phyloP scores from a whole-genome alignment of 2,797 vertebrate genomes.

The Sebastes kiyomatsui region DNA sequence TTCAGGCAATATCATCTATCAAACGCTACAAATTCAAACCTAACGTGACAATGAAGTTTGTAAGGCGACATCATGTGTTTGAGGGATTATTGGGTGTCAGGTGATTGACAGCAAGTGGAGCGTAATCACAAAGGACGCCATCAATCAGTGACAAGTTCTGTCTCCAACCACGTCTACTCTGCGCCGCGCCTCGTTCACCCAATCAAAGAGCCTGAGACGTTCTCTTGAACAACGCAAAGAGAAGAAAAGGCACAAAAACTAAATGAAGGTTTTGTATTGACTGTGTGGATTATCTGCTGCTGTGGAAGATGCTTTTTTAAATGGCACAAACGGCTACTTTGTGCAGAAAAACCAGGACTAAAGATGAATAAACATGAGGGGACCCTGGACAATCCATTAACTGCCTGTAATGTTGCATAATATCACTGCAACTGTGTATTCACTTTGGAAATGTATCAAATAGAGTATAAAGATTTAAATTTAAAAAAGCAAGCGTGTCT shows the following conservation, averaged over 20 bases:
- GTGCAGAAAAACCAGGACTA: not conserved
- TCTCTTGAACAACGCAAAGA: not conserved
- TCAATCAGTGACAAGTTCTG: slow-evolving; percentile 39
- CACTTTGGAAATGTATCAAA: not conserved
- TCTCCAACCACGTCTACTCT: not conserved
- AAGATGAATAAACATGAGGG: not conserved
- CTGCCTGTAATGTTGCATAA: not conserved
- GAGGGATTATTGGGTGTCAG: slow-evolving; percentile 46
- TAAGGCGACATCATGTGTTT: not conserved
- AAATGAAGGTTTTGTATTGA: not conserved
- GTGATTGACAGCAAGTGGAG: slow-evolving; percentile 50
- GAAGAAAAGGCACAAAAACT: not conserved
- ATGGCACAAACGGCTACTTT: not conserved
- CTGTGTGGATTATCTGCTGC: not conserved
- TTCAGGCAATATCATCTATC: not conserved
- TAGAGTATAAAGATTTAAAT: not conserved
- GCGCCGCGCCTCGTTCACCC: slow-evolving; percentile 3
- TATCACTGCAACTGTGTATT: not conserved
- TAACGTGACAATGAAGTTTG: not conserved
- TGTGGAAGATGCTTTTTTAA: not conserved
- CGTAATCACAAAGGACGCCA: slow-evolving; percentile 46
- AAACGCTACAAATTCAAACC: not conserved
- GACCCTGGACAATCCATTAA: not conserved
- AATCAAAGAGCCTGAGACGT: slow-evolving; percentile 14
- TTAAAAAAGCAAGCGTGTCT: not conserved